Evolutionary conservation across 2,888 invertebrate genomes (phyloP).

Genomic region (Trilocha varians): DNA sequence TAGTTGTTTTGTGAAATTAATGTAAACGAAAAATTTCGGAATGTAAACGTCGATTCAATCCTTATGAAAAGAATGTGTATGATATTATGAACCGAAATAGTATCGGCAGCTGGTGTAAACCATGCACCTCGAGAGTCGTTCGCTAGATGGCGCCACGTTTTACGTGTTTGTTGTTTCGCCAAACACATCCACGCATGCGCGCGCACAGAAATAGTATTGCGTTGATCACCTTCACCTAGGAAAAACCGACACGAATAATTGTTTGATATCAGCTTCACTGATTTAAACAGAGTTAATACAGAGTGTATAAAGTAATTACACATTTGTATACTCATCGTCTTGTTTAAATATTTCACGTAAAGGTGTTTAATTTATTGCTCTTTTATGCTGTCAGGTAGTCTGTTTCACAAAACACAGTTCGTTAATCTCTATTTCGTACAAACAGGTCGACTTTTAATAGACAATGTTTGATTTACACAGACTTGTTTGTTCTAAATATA

Average conservation of each 20-base stretch:
- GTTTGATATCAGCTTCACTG: no score
- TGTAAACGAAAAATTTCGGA: background rate
- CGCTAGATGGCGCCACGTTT: conserved; percentile 59
- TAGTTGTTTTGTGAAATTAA: background rate
- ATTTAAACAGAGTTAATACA: no score
- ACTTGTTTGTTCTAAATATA: no score
- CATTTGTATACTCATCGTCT: no score
- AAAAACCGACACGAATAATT: conserved; percentile 34
- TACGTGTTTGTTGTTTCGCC: conserved; percentile 22
- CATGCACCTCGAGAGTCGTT: conserved; percentile 34
- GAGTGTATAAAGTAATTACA: no score
- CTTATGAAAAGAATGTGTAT: background rate
- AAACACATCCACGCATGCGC: conserved; percentile 51
- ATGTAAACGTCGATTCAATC: background rate
- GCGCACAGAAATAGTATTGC: conserved; percentile 58
- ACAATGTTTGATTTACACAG: no score
- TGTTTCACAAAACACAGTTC: no score
- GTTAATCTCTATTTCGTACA: no score
- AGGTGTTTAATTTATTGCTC: no score
- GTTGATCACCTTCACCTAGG: conserved; percentile 70
- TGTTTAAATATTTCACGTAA: no score
- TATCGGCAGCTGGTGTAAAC: conserved; percentile 49
- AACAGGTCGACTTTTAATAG: no score
- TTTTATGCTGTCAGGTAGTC: no score
- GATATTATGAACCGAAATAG: conserved; percentile 42